These are phyloP conservation scores for Galaxea fascicularis DNA, from an alignment of 92 coral and sea anemone genomes.

Conservation along the genomic window DNA sequence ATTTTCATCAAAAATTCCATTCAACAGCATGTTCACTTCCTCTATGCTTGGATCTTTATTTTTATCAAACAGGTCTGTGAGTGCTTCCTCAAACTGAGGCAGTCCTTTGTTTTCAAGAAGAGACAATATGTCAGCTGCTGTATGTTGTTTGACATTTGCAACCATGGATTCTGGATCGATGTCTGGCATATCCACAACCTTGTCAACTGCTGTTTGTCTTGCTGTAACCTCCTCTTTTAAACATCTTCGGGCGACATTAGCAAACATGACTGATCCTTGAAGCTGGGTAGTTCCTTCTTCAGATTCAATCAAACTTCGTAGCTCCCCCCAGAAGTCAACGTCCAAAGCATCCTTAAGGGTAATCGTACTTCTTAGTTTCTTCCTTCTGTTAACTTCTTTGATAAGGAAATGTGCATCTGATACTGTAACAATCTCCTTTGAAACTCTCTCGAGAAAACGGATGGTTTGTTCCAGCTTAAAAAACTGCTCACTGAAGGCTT, in stretches of 20 bases:
- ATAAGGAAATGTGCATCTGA: constrained; percentile 30
- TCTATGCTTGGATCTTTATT: constrained; percentile 29
- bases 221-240: constrained; percentile 19
- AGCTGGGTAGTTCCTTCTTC: constrained; percentile 38
- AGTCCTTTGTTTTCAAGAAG: constrained; percentile 30
- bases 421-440: neutral
- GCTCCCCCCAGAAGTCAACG: constrained; percentile 74
- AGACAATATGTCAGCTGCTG: constrained; percentile 43
- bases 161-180: neutral
- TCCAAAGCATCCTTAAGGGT: constrained; percentile 42
- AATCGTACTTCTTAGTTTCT: constrained; percentile 9
- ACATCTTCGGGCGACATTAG: constrained; percentile 63
- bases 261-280: constrained; percentile 54
- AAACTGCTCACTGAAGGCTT: neutral
- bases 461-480: constrained; percentile 45
- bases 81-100: constrained; percentile 25
- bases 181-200: neutral
- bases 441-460: constrained; percentile 33
- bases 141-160: neutral
- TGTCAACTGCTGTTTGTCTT: neutral
- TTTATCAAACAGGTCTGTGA: constrained; percentile 9
- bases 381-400: constrained; percentile 38
- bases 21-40: constrained; percentile 54
- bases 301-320: constrained; percentile 44
- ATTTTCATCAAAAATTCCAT: constrained; percentile 39